Base-by-base conservation (phyloP, 1,140 invertebrate species). In the Sinonovacula constricta region DNA sequence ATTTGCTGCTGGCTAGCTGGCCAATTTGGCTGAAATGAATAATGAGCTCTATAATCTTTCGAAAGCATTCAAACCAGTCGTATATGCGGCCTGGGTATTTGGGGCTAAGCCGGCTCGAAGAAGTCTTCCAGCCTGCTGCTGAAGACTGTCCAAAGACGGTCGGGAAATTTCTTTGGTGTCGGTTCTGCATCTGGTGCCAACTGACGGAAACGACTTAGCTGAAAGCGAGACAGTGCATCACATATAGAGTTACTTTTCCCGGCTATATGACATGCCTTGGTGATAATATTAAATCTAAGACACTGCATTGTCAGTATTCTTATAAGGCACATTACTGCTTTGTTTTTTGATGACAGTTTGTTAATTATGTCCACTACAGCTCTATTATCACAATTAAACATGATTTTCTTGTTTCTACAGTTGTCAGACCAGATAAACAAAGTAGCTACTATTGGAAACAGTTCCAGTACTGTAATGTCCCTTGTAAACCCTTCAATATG, bases 181-280 rank as follows among this genome's bases (percentile, higher is more conserved):
- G 14, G 10, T 2, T 63, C 59, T 57, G 79, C 71, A 0, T 56
- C 5, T 1, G 78, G 78, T 0, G 71, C 77, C 39, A 76, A n/a
- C n/a, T 22, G 2, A 18, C 56, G 22, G 33, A 83, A 80, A 49
- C 31, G 53, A 5, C 59, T 15, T 60, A 57, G 60, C 77, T 82
- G 71, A 28, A 69, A 65, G 60, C 81, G 70, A 67, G 81, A 82
- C 59, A 82, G 24, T 39, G 81, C 30, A 72, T 82, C 78, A 51
- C 36, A 49, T 39, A 76, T 77, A 0, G 18, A 22, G 26, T 80
- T 82, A n/a, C 39, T 63, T 2, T 10, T 2, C 1, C 77, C 72
- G 33, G 14, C 0, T 36, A 80, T 45, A 77, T 80, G 77, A 2
- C 12, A 14, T n/a, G 76, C 80, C 65, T 66, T 53, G 14, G 76